Conservation (phyloP, 2,797 vertebrate genomes). For the Spea hammondii region DNA sequence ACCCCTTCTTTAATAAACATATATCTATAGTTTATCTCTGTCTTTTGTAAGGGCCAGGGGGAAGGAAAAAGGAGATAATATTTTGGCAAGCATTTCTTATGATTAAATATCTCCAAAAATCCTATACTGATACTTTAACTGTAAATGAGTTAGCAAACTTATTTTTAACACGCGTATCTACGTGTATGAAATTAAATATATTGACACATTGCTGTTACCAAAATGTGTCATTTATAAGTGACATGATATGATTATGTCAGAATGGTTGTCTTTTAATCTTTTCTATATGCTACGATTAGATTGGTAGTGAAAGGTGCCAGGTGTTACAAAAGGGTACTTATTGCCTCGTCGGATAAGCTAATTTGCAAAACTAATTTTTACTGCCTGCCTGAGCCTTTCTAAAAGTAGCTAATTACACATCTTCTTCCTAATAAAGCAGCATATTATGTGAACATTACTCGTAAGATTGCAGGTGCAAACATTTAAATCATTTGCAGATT, state of each 20-base stretch:
- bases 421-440: slow-evolving; percentile 30
- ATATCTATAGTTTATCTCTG: no score
- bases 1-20: no score
- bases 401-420: slow-evolving; percentile 43
- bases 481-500: slow-evolving; percentile 33
- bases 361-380: slow-evolving; percentile 45
- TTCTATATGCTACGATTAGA: slow-evolving; percentile 37
- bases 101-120: no score
- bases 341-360: slow-evolving; percentile 43
- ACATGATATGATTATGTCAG: neutral
- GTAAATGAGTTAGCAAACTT: no score
- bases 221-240: neutral
- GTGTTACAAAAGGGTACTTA: slow-evolving; percentile 44
- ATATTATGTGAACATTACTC: slow-evolving; percentile 26
- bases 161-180: no score
- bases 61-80: no score
- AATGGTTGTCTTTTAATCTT: slow-evolving; percentile 21
- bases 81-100: no score
- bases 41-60: no score
- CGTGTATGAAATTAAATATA: no score
- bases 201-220: no score
- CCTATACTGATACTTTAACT: no score
- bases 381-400: slow-evolving; percentile 29
- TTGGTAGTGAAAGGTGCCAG: slow-evolving; percentile 37
- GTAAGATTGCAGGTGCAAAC: slow-evolving; percentile 33